These are phyloP conservation scores for Holacanthus passer DNA, from an alignment of 2,113 vertebrate genomes.

Conservation along the genomic window DNA sequence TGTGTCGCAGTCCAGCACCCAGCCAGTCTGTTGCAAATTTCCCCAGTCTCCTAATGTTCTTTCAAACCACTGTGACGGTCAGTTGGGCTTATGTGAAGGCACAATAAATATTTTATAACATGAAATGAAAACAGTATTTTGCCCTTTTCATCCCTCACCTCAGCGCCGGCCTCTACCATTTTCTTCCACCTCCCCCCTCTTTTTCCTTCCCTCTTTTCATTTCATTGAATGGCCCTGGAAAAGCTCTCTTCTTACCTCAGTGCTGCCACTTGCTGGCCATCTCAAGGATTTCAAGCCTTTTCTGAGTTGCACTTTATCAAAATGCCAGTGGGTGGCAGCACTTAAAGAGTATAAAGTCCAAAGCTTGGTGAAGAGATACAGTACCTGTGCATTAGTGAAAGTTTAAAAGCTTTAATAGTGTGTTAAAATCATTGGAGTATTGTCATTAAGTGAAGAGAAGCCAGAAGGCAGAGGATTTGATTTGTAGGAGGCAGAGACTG, in stretches of 20 bases:
- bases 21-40: slow-evolving; percentile 60
- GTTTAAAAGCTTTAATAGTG: slow-evolving; percentile 14
- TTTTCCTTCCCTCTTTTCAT: slow-evolving; percentile 8
- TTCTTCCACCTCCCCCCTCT: slow-evolving; percentile 11
- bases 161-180: slow-evolving; percentile 59
- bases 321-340: slow-evolving; percentile 82
- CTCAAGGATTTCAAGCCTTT: slow-evolving; percentile 43
- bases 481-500: background rate
- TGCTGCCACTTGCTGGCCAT: slow-evolving; percentile 89
- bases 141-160: slow-evolving; percentile 78
- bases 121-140: slow-evolving; percentile 83
- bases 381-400: slow-evolving; percentile 25
- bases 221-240: slow-evolving; percentile 57
- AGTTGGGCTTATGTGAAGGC: slow-evolving; percentile 77
- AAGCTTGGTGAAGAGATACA: slow-evolving; percentile 11
- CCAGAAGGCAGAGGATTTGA: slow-evolving; percentile 15
- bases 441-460: slow-evolving; percentile 33
- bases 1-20: slow-evolving; percentile 59
- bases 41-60: slow-evolving; percentile 76
- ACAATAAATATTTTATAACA: slow-evolving; percentile 84
- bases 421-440: slow-evolving; percentile 25
- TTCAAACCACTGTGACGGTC: slow-evolving; percentile 74
- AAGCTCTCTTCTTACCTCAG: slow-evolving; percentile 80
- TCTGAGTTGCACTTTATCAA: slow-evolving; percentile 60
- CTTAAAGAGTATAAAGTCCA: slow-evolving; percentile 30